Base-by-base conservation (phyloP, 2,888 invertebrate species). In the Phytoseiulus persimilis region DNA sequence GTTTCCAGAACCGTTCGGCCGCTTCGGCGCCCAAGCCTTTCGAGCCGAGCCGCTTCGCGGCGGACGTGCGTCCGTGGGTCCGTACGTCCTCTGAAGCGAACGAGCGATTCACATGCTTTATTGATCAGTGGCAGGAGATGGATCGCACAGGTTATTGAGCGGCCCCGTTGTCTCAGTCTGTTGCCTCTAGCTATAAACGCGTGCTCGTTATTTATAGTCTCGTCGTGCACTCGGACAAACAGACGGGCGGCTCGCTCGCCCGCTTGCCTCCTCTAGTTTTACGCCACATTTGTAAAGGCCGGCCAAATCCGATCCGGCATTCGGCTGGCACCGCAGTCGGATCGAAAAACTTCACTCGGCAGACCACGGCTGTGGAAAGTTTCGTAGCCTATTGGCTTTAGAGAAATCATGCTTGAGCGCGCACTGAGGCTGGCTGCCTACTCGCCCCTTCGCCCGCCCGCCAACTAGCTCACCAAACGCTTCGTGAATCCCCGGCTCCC, bases 121-220 rank as follows among this genome's bases (percentile, higher is more conserved):
- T 65, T 65, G 65, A 65, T 65, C 28, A 6, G 65, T 65, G 28
- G 65, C 65, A 65, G 65, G 65, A 65, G 65, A 65, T 65, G 65
- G 65, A 65, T 65, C 65, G 65, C 65, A 23, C 65, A 65, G 65
- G 65, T 65, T 65, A 65, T 65, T 65, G 65, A 65, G 65, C 65
- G 65, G 65, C 65, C 65, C 65, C 65, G 65, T 65, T 65, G 65
- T 65, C 65, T 65, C 65, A 65, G 65, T 65, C 65, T 65, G 65
- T 65, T 65, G 65, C 65, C 65, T 65, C 65, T 65, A 14, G 65
- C 65, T 65, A 65, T 65, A 65, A 65, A 65, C 65, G 65, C 65
- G 65, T 65, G 65, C 65, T 65, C 65, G 65, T 65, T 65, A 65
- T 65, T 65, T 65, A 65, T 65, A 65, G 65, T 65, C 65, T 65